Percentiles rank a stretch among this genome's conserved stretches.
These are phyloP conservation scores for Phycodurus eques DNA, from an alignment of 2,113 vertebrate species.

Conservation along the genomic window DNA sequence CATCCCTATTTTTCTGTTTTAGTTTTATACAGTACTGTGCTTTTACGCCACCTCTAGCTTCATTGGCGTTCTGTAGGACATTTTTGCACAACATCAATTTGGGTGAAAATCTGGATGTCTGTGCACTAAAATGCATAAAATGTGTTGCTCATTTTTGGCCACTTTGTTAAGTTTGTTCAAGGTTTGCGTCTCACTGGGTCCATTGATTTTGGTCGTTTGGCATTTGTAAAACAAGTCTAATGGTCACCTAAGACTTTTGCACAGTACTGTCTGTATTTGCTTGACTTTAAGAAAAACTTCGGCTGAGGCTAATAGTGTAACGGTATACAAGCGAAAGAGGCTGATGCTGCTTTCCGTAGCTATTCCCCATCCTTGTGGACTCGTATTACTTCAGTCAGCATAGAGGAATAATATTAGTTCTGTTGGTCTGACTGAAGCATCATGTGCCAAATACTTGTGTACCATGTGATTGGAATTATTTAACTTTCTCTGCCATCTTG, in stretches of 20 bases:
- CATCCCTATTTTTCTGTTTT: not conserved
- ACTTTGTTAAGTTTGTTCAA: not conserved
- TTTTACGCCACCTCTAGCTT: not conserved
- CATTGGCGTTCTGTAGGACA: not conserved
- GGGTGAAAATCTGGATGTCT: too few relatives aligned
- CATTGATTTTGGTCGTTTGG: not conserved
- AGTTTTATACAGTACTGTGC: not conserved
- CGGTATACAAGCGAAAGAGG: slow-evolving; percentile 10
- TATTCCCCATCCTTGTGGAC: slow-evolving; percentile 44
- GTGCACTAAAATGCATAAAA: too few relatives aligned
- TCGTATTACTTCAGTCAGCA: slow-evolving; percentile 36
- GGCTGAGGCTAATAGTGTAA: slow-evolving; percentile 12
- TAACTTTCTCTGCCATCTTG: slow-evolving; percentile 12
- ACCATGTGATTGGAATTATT: not conserved
- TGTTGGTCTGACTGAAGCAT: slow-evolving; percentile 13
- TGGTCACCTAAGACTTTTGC: not conserved
- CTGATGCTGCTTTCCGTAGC: slow-evolving; percentile 39
- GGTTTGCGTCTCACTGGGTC: not conserved
- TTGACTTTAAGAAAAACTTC: not conserved
- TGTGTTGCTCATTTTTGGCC: too few relatives aligned
- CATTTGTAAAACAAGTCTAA: not conserved
- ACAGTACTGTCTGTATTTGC: not conserved
- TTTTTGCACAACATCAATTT: not conserved
- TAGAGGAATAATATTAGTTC: slow-evolving; percentile 10
- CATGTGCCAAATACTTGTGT: not conserved